A percentile compares a stretch with the other conserved stretches of the same genome.
Conservation (phyloP, 2,797 vertebrate genomes). For the Eutrigla gurnardus region DNA sequence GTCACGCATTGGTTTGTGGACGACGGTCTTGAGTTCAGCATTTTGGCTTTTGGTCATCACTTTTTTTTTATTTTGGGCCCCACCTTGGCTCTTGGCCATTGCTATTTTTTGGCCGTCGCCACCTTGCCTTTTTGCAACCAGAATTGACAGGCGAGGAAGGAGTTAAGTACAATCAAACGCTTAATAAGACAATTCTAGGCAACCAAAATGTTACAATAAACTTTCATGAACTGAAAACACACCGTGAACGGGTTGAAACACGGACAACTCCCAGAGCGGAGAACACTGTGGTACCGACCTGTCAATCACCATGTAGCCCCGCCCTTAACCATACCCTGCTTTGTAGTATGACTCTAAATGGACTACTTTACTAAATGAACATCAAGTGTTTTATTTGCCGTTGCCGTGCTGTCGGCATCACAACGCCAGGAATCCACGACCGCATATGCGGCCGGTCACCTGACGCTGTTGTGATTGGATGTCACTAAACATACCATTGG, state of each 20-base stretch:
- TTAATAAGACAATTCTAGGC: neutral
- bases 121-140: neutral
- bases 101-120: neutral
- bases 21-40: neutral
- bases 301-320: neutral
- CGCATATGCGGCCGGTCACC: conserved; percentile 52
- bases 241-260: neutral
- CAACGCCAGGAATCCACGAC: conserved; percentile 10
- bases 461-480: conserved; percentile 57
- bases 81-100: neutral
- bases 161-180: neutral
- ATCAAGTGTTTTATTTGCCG: conserved; percentile 6
- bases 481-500: conserved; percentile 60
- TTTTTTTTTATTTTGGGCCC: too few relatives aligned
- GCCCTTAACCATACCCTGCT: neutral
- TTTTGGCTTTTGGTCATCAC: neutral
- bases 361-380: too few relatives aligned
- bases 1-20: neutral
- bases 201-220: too few relatives aligned
- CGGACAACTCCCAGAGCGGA: too few relatives aligned
- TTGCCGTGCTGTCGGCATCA: conserved; percentile 8
- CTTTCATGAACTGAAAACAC: neutral
- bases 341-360: neutral
- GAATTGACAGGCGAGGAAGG: neutral
- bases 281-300: too few relatives aligned